A percentile compares a stretch with the other conserved stretches of the same genome.
phyloP scores from a whole-genome alignment of 2,888 invertebrate species.

The Microchrysa polita region DNA sequence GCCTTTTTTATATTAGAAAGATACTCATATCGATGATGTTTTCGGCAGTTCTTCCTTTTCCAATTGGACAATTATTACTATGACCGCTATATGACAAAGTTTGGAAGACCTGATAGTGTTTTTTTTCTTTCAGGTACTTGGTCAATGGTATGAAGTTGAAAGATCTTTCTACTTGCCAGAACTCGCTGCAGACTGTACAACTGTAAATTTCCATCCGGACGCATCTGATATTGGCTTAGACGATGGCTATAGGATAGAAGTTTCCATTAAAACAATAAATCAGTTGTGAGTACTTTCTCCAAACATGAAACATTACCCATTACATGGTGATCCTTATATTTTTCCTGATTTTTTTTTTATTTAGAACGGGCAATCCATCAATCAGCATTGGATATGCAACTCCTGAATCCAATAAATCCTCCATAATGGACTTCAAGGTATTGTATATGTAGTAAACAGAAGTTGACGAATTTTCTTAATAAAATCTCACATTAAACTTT shows the following conservation, averaged over 20 bases:
- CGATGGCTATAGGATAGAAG: constrained; percentile 69
- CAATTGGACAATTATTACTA: too few relatives aligned
- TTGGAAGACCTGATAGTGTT: too few relatives aligned
- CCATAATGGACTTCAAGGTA: constrained; percentile 65
- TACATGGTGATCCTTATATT: too few relatives aligned
- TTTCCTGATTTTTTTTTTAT: too few relatives aligned
- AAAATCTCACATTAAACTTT: neutral
- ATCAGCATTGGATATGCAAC: constrained; percentile 72
- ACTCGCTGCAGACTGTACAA: constrained; percentile 75
- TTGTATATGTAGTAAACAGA: neutral
- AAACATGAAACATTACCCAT: too few relatives aligned
- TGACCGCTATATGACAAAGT: too few relatives aligned
- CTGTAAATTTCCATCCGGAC: constrained; percentile 68
- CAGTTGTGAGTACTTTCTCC: constrained; percentile 71
- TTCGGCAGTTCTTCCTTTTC: too few relatives aligned
- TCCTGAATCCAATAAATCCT: constrained; percentile 68
- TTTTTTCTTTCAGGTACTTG: constrained; percentile 67
- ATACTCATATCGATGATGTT: too few relatives aligned
- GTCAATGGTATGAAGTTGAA: constrained; percentile 81
- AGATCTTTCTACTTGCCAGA: constrained; percentile 80
- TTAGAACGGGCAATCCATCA: constrained; percentile 71
- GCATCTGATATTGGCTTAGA: constrained; percentile 60
- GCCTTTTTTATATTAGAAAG: too few relatives aligned
- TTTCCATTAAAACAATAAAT: constrained; percentile 72
- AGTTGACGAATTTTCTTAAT: neutral